phyloP scores from a whole-genome alignment of 2,797 vertebrate genomes.

The Gymnodraco acuticeps region DNA sequence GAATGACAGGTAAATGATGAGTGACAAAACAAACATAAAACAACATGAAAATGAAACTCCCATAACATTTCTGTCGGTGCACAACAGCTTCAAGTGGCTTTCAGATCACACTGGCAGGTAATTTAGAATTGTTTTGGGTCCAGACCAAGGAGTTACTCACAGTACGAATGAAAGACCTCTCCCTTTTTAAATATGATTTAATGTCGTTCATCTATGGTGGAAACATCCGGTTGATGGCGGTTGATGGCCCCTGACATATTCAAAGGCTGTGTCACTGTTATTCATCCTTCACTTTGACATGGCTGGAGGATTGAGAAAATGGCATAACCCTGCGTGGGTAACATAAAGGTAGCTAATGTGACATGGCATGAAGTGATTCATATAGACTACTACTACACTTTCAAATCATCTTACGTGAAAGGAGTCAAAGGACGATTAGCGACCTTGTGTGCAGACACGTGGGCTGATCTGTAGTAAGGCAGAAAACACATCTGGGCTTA shows the following conservation, averaged over 20 bases:
- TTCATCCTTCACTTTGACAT: conserved; percentile 55
- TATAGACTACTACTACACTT: conserved; percentile 35
- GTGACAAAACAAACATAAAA: no score
- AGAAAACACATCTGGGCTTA: conserved; percentile 43
- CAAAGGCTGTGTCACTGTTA: conserved; percentile 64
- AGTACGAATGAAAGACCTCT: background rate
- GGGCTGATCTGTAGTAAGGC: conserved; percentile 21
- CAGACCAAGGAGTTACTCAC: conserved; percentile 13
- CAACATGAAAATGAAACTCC: no score
- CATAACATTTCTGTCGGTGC: no score
- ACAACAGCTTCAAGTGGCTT: conserved; percentile 1
- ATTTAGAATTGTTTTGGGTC: conserved; percentile 25
- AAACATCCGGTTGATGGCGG: conserved; percentile 42
- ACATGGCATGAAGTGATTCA: conserved; percentile 60
- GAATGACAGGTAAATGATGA: no score
- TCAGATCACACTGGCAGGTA: conserved; percentile 11
- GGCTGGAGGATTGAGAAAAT: conserved; percentile 29
- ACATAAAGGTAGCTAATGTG: conserved; percentile 59
- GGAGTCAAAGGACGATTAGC: conserved; percentile 66
- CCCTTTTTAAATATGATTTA: conserved; percentile 19
- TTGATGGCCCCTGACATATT: conserved; percentile 59
- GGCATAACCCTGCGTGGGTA: conserved; percentile 15
- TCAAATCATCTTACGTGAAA: conserved; percentile 44
- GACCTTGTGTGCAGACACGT: conserved; percentile 52
- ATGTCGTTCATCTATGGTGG: conserved; percentile 8